Evolutionary conservation across 2,797 vertebrate genomes (phyloP).

Genomic region (Hirundo rustica): DNA sequence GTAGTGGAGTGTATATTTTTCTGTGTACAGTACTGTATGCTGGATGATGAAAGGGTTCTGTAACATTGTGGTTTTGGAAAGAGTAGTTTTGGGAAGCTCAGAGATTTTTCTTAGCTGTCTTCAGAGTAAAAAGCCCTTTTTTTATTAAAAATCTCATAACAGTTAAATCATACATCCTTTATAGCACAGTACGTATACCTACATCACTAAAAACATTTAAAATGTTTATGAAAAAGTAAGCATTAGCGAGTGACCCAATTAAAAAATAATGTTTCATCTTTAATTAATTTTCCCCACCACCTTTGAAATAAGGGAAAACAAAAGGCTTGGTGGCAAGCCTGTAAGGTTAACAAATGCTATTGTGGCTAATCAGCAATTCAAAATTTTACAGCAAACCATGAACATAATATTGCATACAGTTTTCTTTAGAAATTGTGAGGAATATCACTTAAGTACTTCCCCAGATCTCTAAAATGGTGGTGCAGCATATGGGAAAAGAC

Average conservation of each 20-base stretch:
- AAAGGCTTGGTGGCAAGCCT: not conserved
- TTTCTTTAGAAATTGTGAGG: not conserved
- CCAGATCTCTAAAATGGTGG: not conserved
- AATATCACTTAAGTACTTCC: not conserved
- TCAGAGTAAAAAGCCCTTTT: not conserved
- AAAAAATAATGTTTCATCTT: not conserved
- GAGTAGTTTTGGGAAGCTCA: slow-evolving; percentile 41
- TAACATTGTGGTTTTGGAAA: slow-evolving; percentile 62
- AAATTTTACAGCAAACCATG: not conserved
- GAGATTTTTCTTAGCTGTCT: slow-evolving; percentile 52
- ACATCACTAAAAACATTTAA: not conserved
- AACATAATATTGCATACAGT: not conserved
- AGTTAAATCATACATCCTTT: not conserved
- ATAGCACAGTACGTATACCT: not conserved
- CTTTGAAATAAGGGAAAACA: not conserved
- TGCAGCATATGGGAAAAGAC: not conserved
- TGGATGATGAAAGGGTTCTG: slow-evolving; percentile 50
- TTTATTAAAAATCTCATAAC: slow-evolving; percentile 19
- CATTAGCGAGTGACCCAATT: not conserved
- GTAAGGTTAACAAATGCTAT: not conserved
- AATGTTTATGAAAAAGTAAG: not conserved
- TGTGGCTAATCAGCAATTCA: not conserved
- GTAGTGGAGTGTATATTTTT: slow-evolving; percentile 38
- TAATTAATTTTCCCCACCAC: not conserved
- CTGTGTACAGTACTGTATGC: not conserved